A percentile compares a stretch with the other conserved stretches of the same genome.
Evolutionary conservation across 2,797 vertebrate genomes (phyloP).

Genomic region (Perdix hodgsoniae): DNA sequence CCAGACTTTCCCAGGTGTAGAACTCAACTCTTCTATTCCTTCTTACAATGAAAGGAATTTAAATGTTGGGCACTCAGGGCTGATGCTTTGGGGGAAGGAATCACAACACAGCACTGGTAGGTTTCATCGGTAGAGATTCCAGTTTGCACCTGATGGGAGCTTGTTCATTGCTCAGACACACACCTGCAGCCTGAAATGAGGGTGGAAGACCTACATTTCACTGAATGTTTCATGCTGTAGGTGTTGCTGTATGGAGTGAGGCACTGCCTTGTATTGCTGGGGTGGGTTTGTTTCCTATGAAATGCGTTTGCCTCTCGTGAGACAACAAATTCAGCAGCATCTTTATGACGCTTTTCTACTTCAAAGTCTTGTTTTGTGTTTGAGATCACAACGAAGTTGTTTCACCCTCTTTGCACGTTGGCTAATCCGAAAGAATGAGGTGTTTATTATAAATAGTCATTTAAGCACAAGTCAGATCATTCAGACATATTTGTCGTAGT

Average conservation of each 20-base stretch:
- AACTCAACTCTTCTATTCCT: neutral
- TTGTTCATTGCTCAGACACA: neutral
- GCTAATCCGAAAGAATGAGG: neutral
- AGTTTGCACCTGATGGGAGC: neutral
- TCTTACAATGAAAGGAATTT: fast-evolving
- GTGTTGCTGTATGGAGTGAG: neutral
- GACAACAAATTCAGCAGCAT: neutral
- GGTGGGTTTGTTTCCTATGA: constrained; percentile 34
- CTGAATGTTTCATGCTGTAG: neutral
- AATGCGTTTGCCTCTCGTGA: neutral
- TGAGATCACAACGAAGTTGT: neutral
- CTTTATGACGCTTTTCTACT: neutral
- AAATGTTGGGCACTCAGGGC: neutral
- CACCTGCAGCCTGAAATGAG: neutral
- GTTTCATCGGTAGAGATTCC: neutral
- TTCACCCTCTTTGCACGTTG: neutral
- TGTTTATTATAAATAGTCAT: neutral
- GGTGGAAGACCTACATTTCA: neutral
- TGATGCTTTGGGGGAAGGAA: neutral
- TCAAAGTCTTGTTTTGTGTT: neutral
- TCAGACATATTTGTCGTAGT: neutral
- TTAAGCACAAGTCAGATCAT: neutral
- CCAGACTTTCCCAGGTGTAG: neutral
- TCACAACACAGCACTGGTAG: fast-evolving
- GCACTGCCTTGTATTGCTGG: neutral